Base-by-base conservation (phyloP, 2,888 invertebrate genomes). In the Timandra comae region DNA sequence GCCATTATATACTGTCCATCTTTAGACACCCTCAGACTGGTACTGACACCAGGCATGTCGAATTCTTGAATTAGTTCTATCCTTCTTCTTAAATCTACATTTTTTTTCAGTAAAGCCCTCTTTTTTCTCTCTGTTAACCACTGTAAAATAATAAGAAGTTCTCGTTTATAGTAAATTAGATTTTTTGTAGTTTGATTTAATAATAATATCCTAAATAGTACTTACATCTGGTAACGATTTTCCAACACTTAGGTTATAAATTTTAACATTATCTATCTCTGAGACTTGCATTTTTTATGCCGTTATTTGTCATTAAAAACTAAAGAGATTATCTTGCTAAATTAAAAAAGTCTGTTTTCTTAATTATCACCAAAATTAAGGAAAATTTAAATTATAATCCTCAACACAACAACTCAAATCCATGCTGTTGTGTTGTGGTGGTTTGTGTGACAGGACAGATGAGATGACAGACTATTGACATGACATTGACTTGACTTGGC, bases 51-150 rank as follows among this genome's bases (percentile, higher is more conserved):
- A 12, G 99, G 99, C 99, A 99, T 99, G 54, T 98, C 96, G 88
- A 99, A 99, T 67, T 99, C 99, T 80, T 99, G 99, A 48, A 99
- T 95, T 24, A 99, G 90, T 77, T 99, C 96, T 54, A 99, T 96
- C 62, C 97, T 88, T 51, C 94, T 89, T 49, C 97, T 88, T 28
- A 98, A 88, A 67, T 97, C 98, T 22, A 93, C 91, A 91, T 97
- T 93, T 75, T 95, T 95, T 71, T 95, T 95, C 30, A 94, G 86
- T 41, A 97, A 81, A 4, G 91, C 89, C 49, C 95, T 88, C 59
- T 93, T 90, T 71, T 95, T 95, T 52, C 92, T 88, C 60, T 96
- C 96, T 2, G 94, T 91, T 32, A 96, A 81, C 96, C 96, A 97
- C 94, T 96, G 64, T 12, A 87, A 87, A 7, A 42, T 37, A 42